Conservation (phyloP, 2,888 invertebrate genomes). For the Adelphocoris suturalis region DNA sequence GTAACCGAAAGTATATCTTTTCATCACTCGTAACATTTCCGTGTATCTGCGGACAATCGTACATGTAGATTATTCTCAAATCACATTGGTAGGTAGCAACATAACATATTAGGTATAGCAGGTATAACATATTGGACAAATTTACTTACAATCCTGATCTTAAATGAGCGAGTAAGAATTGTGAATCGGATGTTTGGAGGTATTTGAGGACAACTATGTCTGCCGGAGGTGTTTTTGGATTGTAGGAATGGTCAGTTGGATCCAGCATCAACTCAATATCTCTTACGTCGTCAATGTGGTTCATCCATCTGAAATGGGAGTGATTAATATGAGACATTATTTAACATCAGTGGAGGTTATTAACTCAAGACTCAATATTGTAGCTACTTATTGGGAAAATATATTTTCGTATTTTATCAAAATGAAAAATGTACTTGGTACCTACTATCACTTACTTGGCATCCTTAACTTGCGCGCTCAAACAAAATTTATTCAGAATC, state of each 20-base stretch:
- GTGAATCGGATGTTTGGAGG: constrained; percentile 80
- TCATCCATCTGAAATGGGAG: constrained; percentile 82
- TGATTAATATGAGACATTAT: no score
- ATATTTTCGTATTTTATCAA: background rate
- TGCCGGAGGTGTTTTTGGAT: constrained; percentile 76
- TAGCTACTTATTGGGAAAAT: background rate
- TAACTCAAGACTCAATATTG: background rate
- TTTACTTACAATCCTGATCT: constrained; percentile 85
- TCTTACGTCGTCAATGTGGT: constrained; percentile 87
- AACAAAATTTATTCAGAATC: no score
- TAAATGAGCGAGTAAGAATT: constrained; percentile 87
- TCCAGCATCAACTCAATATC: constrained; percentile 83
- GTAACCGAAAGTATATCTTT: constrained; percentile 90
- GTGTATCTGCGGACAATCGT: constrained; percentile 82
- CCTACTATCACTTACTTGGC: no score
- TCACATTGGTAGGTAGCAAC: no score
- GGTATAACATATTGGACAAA: no score
- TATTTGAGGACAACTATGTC: constrained; percentile 85
- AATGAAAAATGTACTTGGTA: background rate
- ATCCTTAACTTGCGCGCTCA: no score
- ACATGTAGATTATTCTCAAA: no score
- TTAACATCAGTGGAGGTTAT: background rate
- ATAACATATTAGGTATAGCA: no score
- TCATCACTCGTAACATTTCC: constrained; percentile 90
- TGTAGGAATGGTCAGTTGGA: constrained; percentile 70